Conservation (phyloP, 2,113 vertebrate genomes). For the Phylloscopus trochilus region DNA sequence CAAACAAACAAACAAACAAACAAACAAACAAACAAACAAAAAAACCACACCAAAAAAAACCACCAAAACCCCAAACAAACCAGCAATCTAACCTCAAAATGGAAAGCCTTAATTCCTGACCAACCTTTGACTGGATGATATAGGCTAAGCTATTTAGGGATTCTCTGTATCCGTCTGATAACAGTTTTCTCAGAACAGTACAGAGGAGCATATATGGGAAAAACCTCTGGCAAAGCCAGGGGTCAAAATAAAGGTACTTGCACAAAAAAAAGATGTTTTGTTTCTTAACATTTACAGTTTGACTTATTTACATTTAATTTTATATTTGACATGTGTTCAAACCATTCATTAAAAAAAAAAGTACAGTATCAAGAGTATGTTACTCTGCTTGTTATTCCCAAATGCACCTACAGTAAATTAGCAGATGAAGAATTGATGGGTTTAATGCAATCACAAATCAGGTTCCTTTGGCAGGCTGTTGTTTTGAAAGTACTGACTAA, state of each 20-base stretch:
- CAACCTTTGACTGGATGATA: no score
- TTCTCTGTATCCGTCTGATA: background rate
- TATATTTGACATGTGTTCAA: background rate
- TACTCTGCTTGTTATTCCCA: background rate
- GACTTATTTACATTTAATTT: background rate
- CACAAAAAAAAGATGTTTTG: background rate
- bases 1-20: no score
- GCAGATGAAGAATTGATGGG: background rate
- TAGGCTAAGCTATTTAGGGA: background rate
- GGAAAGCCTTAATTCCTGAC: background rate
- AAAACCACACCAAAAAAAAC: no score
- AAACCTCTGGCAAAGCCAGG: background rate
- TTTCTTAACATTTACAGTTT: background rate
- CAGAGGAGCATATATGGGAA: background rate
- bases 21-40: no score
- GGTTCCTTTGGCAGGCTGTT: background rate
- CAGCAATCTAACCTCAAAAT: background rate
- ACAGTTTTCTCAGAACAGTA: background rate
- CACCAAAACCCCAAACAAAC: no score
- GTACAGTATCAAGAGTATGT: background rate
- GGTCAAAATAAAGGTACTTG: background rate
- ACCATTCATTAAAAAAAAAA: background rate
- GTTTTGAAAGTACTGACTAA: background rate
- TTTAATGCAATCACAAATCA: background rate
- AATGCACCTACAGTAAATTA: background rate